phyloP scores from a whole-genome alignment of 2,888 invertebrate species.

The Dryomyza anilis region DNA sequence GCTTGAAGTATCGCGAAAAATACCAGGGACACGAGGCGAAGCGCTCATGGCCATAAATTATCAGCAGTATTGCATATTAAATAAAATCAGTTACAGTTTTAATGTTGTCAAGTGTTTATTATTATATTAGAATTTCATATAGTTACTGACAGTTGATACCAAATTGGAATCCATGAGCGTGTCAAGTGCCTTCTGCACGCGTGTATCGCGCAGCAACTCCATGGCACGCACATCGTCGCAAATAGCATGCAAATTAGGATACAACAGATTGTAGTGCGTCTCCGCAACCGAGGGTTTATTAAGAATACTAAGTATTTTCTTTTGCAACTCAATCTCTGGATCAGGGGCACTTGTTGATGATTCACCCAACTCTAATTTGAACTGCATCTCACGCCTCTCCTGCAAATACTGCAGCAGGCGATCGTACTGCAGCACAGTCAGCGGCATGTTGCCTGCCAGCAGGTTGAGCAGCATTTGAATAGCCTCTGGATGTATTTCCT shows the following conservation, averaged over 20 bases:
- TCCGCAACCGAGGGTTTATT: conserved; percentile 59
- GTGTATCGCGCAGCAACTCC: conserved; percentile 75
- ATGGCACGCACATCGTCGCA: conserved; percentile 61
- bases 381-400: conserved; percentile 75
- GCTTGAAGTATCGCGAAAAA: conserved; percentile 79
- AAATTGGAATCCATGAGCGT: conserved; percentile 65
- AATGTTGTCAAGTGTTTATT: neutral
- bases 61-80: neutral
- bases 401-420: conserved; percentile 74
- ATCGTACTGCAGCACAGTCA: conserved; percentile 80
- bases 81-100: neutral
- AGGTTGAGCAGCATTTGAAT: conserved; percentile 77
- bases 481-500: conserved; percentile 68
- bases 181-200: conserved; percentile 80
- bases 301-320: conserved; percentile 58
- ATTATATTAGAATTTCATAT: conserved; percentile 44
- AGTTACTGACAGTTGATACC: conserved; percentile 45
- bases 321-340: conserved; percentile 59
- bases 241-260: conserved; percentile 48
- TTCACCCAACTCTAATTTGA: conserved; percentile 76
- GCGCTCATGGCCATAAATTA: conserved; percentile 66
- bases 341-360: conserved; percentile 59
- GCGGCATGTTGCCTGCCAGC: conserved; percentile 78
- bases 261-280: conserved; percentile 46
- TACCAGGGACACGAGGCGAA: conserved; percentile 75